Evolutionary conservation across 2,888 invertebrate species (phyloP).

Genomic region (Dryococelus australis): DNA sequence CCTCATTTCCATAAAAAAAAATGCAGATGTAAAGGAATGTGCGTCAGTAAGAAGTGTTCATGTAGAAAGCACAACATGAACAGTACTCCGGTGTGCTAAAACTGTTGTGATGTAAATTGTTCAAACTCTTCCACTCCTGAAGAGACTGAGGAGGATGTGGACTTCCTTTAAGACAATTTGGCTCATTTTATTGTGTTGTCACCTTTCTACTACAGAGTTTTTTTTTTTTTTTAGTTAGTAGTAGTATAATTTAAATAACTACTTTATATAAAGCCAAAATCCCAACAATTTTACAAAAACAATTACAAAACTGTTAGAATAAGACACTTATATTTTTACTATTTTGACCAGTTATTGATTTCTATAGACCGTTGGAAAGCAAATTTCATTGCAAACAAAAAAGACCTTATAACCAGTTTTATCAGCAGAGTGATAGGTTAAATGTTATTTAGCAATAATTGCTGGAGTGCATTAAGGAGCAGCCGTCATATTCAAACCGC

Average conservation of each 20-base stretch:
- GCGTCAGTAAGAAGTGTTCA: not conserved
- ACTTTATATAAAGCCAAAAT: no score
- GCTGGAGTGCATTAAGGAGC: not conserved
- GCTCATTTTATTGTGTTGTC: not conserved
- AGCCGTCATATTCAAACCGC: not conserved
- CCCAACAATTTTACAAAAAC: not conserved
- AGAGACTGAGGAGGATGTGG: not conserved
- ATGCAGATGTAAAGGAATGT: not conserved
- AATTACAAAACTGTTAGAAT: not conserved
- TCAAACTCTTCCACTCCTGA: constrained; percentile 11
- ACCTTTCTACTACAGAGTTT: not conserved
- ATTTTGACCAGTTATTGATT: not conserved
- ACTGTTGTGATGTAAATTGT: not conserved
- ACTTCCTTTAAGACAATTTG: not conserved
- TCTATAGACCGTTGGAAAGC: no score
- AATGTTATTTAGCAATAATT: not conserved
- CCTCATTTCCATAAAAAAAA: not conserved
- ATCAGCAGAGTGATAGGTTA: not conserved
- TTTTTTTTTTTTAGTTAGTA: no score
- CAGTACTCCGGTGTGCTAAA: not conserved
- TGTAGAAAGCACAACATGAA: not conserved
- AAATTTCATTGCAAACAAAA: constrained; percentile 11
- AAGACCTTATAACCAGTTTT: not conserved
- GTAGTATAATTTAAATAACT: no score
- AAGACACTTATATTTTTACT: not conserved